These are phyloP conservation scores for Bombus picipes DNA, from an alignment of 1,140 invertebrate species.

Conservation along the genomic window DNA sequence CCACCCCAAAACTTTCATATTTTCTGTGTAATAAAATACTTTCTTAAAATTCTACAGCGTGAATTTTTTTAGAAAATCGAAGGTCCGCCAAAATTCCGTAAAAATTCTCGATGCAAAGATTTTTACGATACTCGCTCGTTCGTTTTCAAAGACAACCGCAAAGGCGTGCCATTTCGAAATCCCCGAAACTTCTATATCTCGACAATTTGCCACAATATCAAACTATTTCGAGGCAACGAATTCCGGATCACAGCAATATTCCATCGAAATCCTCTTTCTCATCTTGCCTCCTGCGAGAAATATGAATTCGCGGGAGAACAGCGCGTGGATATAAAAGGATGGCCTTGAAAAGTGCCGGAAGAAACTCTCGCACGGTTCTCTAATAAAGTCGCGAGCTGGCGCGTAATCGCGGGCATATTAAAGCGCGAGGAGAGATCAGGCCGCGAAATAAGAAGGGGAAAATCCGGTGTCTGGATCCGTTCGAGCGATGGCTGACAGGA, in stretches of 20 bases:
- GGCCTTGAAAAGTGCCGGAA: background rate
- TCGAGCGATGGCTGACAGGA: background rate
- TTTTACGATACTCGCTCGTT: background rate
- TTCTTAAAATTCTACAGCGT: no score
- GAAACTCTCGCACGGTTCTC: conserved; percentile 53
- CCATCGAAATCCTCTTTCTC: background rate
- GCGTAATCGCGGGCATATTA: conserved; percentile 66
- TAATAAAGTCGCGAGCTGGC: conserved; percentile 64
- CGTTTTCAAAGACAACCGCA: no score
- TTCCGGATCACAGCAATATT: conserved; percentile 3
- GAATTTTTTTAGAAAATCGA: background rate
- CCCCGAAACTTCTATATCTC: background rate
- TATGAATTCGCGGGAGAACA: conserved; percentile 53
- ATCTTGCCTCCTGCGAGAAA: background rate
- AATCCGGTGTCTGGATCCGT: background rate
- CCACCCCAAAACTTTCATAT: no score
- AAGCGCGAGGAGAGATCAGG: conserved; percentile 62
- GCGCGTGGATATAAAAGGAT: conserved; percentile 55
- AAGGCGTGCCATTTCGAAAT: background rate
- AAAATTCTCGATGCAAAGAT: background rate
- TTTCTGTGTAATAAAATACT: no score
- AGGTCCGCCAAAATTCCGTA: background rate
- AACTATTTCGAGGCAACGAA: background rate
- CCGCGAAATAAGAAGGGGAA: conserved; percentile 56
- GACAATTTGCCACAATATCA: background rate